Base-by-base conservation (phyloP, 2,113 vertebrate genomes). In the Menidia beryllina region DNA sequence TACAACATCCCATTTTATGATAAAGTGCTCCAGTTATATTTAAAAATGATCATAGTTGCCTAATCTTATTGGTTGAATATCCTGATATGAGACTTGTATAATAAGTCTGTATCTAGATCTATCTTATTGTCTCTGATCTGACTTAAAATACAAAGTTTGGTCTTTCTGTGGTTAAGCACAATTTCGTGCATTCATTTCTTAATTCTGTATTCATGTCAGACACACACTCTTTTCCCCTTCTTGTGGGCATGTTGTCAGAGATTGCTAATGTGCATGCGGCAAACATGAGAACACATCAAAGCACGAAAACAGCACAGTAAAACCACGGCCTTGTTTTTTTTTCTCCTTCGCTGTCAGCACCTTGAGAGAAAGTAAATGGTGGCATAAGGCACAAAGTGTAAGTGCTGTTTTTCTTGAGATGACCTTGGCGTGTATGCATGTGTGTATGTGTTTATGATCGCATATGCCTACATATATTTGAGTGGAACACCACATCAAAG, bases 401-500 rank as follows among this genome's bases (percentile, higher is more conserved):
- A 82, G 60, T n/a, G 51, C 67, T 77, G 87, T 91, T 88, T 89
- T 83, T 86, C 78, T 89, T 80, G 69, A 88, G 77, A 71, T 90
- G 89, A 90, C 83, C 84, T 86, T 78, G 73, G 79, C 24, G 73
- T 54, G 58, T 30, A 25, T 48, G 47, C 17, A 58, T 25, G 47
- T 30, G 49, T 19, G 71, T 2, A 7, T 38, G 69, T 1, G 69
- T 12, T 24, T 10, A 12, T 1, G 25, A 39, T 30, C 45, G 43
- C 41, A 38, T 45, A 63, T 47, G 65, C 54, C 50, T 41, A 80
- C 34, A 30, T 5, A 58, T 60, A 75, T 83, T 60, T 80, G 86
- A 69, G 84, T 64, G 76, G 87, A 19, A 52, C 81, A 85, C 85
- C 89, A 89, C 91, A 83, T 92, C 85, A 90, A 91, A 92, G 80